Base-by-base conservation (phyloP, 2,113 vertebrate genomes). In the Pygoscelis antarcticus region DNA sequence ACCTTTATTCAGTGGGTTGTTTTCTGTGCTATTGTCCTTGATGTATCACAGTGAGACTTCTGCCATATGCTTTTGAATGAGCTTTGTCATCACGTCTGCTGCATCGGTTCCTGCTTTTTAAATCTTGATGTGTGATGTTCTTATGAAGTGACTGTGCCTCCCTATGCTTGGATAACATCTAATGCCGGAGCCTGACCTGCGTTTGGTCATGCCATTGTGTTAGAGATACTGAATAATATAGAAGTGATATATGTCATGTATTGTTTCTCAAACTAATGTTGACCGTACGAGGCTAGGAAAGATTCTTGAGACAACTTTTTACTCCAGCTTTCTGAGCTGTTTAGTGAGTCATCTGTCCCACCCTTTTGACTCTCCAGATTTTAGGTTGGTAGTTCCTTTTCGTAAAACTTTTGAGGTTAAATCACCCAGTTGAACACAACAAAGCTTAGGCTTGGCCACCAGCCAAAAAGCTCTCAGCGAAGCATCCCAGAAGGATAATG, bases 401-500 rank as follows among this genome's bases (percentile, higher is more conserved):
- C 10, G 40, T 26, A 18, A 36, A 79, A 74, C 60, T 49, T 94
- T 60, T 23, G 64, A 95, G 65, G 13, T 92, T 75, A 83, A 93
- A 64, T 58, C 55, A 21, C 69, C 46, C 42, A 42, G 22, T 6
- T 83, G 69, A 84, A 42, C 16, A 57, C 38, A 34, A 52, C 47
- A 55, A 36, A 86, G 64, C 75, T 71, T 49, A 64, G 47, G 14
- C 19, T 36, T 93, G 79, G 64, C 32, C 46, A 77, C 15, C 42
- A 84, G 83, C 51, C 90, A 71, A 17, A 81, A 77, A 82, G n/a
- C 52, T 92, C 60, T 93, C 22, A 46, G 5, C 22, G 38, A 89
- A 94, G 12, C 52, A 57, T 90, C 74, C 75, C 71, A 69, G 62
- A 62, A 97, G 62, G 74, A 75, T 80, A 90, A 92, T 90, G 64